Conservation (phyloP, 1,140 invertebrate species). For the Hestina assimilis region DNA sequence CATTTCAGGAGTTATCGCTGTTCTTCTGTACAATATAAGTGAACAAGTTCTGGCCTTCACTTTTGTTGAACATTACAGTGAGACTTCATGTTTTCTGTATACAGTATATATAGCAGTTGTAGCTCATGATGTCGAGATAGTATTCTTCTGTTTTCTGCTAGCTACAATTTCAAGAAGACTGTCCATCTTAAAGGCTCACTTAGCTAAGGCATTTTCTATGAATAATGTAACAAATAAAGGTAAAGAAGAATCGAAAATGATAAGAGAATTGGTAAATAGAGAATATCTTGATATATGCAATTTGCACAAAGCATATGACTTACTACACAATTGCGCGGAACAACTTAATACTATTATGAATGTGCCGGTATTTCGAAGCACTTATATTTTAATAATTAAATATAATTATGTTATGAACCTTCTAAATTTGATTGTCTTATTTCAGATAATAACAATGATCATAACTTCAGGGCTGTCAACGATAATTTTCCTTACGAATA, state of each 20-base stretch:
- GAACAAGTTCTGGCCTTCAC: not conserved
- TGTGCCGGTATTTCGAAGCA: conserved; percentile 49
- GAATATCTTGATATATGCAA: conserved; percentile 35
- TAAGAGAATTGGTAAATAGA: conserved; percentile 38
- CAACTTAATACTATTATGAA: conserved; percentile 47
- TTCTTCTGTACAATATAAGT: conserved; percentile 1
- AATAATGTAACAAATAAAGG: conserved; percentile 7
- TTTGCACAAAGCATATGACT: conserved; percentile 48
- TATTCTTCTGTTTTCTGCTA: conserved; percentile 28
- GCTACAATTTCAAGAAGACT: conserved; percentile 28
- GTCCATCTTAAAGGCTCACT: conserved; percentile 39
- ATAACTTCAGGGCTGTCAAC: conserved; percentile 38
- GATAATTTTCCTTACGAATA: conserved; percentile 37
- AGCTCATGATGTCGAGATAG: conserved; percentile 24
- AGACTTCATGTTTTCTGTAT: not conserved
- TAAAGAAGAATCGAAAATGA: conserved; percentile 21
- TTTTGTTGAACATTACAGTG: not conserved
- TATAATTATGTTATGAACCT: no score
- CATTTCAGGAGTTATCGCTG: conserved; percentile 1
- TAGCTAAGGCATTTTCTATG: conserved; percentile 30
- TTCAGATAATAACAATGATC: conserved; percentile 43
- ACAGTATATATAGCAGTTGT: conserved; percentile 5
- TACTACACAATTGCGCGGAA: conserved; percentile 49
- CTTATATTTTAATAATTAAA: not conserved
- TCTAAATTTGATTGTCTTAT: no score